These are phyloP conservation scores for Hydrochoerus hydrochaeris DNA, from an alignment of 2,113 vertebrate species.

Conservation along the genomic window DNA sequence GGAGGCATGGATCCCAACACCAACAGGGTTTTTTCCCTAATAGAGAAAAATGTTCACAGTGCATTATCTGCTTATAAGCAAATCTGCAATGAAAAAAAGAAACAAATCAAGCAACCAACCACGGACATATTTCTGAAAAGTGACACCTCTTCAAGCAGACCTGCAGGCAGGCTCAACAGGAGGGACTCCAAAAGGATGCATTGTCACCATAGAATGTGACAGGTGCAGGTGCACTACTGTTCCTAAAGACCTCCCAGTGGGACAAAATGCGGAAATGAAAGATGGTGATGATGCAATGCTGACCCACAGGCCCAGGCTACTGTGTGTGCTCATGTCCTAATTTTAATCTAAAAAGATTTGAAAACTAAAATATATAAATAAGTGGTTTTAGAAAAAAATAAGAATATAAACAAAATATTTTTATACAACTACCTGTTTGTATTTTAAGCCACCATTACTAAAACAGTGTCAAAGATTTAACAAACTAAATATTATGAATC, in stretches of 20 bases:
- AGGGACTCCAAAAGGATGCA: neutral
- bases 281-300: too few relatives aligned
- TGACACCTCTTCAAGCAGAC: neutral
- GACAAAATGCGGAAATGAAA: neutral
- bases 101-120: neutral
- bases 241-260: too few relatives aligned
- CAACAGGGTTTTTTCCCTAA: neutral
- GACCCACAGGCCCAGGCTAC: too few relatives aligned
- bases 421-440: neutral
- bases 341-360: neutral
- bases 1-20: neutral
- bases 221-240: neutral
- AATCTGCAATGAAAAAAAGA: neutral
- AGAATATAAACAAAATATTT: neutral
- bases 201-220: too few relatives aligned
- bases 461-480: neutral
- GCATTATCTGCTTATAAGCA: neutral
- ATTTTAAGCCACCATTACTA: neutral
- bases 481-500: neutral
- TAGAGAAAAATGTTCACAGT: neutral
- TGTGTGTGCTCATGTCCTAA: neutral
- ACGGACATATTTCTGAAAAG: neutral
- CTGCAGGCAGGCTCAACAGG: neutral
- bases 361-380: neutral
- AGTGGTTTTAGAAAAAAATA: neutral